A percentile compares a stretch with the other conserved stretches of the same genome.
Conservation (phyloP, 2,797 vertebrate species). For the Eurystomus glaucurus region DNA sequence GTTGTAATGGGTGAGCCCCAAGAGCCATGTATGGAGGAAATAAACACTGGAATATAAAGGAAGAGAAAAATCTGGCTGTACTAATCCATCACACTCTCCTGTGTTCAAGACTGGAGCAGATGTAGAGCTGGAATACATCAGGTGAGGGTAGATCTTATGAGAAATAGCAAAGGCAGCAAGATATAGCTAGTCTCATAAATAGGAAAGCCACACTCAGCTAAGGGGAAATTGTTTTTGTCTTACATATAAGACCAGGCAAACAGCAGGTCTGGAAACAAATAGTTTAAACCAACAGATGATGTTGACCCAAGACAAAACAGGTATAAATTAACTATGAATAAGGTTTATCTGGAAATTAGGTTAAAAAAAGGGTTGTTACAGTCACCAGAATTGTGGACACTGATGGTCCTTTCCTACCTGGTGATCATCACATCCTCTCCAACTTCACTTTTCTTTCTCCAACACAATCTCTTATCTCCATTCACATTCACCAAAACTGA, state of each 20-base stretch:
- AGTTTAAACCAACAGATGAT: neutral
- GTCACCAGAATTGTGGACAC: fast-evolving
- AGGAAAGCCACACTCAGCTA: neutral
- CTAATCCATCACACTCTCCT: neutral
- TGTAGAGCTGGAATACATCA: neutral
- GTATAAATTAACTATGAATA: neutral
- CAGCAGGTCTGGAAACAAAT: neutral
- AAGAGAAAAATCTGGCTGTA: neutral
- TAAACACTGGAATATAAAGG: neutral
- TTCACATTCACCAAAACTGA: neutral
- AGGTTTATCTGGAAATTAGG: neutral
- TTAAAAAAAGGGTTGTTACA: neutral
- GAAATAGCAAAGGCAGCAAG: neutral
- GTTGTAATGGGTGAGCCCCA: neutral
- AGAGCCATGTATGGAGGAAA: neutral
- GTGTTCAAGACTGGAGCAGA: neutral
- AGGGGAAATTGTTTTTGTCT: neutral
- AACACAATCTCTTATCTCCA: neutral
- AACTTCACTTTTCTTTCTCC: neutral
- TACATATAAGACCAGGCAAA: neutral
- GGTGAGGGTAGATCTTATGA: neutral
- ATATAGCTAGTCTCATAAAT: neutral
- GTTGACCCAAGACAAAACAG: neutral
- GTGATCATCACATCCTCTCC: neutral
- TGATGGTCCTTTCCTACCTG: neutral